A percentile compares a stretch with the other conserved stretches of the same genome.
These are phyloP conservation scores for Cryptocephalus primarius DNA, from an alignment of 2,888 invertebrate species.

Conservation along the genomic window DNA sequence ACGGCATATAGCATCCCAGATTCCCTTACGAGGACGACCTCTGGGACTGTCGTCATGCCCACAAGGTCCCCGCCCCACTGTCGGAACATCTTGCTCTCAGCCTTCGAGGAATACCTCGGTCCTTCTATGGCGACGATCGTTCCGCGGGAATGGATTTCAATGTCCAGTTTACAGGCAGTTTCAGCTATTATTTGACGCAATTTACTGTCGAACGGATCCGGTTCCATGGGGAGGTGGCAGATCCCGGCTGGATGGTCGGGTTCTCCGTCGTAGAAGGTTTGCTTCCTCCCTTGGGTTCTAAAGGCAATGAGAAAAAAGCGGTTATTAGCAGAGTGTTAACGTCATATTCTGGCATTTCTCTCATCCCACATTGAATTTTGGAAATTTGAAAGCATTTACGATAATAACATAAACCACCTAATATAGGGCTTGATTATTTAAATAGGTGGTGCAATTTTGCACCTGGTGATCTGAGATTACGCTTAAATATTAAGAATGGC, in stretches of 20 bases:
- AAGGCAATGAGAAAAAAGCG: not conserved
- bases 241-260: constrained; percentile 55
- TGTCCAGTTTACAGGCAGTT: constrained; percentile 51
- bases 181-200: constrained; percentile 57
- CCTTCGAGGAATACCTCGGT: constrained; percentile 82
- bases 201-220: constrained; percentile 56
- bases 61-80: constrained; percentile 86
- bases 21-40: constrained; percentile 92
- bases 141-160: constrained; percentile 32
- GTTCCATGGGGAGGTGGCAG: constrained; percentile 87
- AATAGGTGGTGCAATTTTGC: too few species aligned
- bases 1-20: constrained; percentile 85
- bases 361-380: too few species aligned
- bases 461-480: too few species aligned
- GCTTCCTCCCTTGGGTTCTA: constrained; percentile 52
- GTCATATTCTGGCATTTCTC: too few species aligned
- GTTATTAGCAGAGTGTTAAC: too few species aligned
- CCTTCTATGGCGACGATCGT: constrained; percentile 81
- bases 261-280: constrained; percentile 82
- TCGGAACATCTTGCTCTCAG: constrained; percentile 80
- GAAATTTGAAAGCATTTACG: too few species aligned
- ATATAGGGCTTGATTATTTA: too few species aligned
- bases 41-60: constrained; percentile 96
- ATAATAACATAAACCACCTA: too few species aligned
- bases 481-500: too few species aligned